Conservation (phyloP, 2,113 vertebrate genomes). For the Pygoscelis antarcticus region DNA sequence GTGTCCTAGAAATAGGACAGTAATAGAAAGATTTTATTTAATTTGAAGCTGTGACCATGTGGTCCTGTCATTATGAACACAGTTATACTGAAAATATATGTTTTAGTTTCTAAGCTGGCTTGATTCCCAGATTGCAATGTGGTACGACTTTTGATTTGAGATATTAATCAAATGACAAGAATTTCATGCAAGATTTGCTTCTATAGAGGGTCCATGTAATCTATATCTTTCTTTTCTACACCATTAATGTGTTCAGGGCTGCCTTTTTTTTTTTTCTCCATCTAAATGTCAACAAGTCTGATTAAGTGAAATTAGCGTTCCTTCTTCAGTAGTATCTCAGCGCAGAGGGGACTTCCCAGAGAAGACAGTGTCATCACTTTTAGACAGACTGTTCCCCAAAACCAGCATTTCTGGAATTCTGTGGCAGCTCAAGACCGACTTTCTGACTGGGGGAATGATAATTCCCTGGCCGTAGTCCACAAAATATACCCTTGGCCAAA, state of each 20-base stretch:
- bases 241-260: slow-evolving; percentile 28
- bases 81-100: slow-evolving; percentile 48
- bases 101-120: slow-evolving; percentile 56
- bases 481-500: neutral
- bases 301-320: slow-evolving; percentile 48
- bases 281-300: slow-evolving; percentile 66
- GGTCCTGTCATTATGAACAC: slow-evolving; percentile 42
- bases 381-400: slow-evolving; percentile 1
- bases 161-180: slow-evolving; percentile 59
- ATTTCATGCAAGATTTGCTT: slow-evolving; percentile 25
- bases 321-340: slow-evolving; percentile 39
- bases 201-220: slow-evolving; percentile 22
- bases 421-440: neutral
- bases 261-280: neutral
- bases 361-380: slow-evolving; percentile 8
- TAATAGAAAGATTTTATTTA: slow-evolving; percentile 29
- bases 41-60: slow-evolving; percentile 36
- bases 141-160: slow-evolving; percentile 58
- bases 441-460: neutral
- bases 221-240: slow-evolving; percentile 65
- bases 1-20: neutral
- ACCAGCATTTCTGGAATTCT: neutral
- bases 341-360: neutral
- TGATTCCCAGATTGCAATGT: slow-evolving; percentile 56
- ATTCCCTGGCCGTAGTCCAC: neutral